These are phyloP conservation scores for Solenopsis invicta DNA, from an alignment of 1,140 invertebrate genomes.

Conservation along the genomic window DNA sequence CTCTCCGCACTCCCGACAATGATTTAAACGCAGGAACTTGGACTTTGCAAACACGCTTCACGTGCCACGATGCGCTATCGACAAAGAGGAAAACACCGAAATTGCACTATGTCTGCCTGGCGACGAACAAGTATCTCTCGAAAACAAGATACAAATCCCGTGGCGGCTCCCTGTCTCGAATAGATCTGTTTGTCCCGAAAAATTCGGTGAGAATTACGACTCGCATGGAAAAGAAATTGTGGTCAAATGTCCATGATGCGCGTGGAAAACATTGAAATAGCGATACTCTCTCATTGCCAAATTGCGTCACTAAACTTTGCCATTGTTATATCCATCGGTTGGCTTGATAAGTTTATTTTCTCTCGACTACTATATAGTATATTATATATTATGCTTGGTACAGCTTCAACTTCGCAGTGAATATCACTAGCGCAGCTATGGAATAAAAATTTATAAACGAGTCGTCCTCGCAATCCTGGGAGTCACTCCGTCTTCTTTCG, in stretches of 20 bases:
- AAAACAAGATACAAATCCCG: conserved; percentile 57
- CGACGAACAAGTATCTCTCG: conserved; percentile 11
- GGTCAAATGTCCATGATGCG: neutral
- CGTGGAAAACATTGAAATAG: neutral
- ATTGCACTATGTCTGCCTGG: neutral
- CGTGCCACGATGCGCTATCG: conserved; percentile 2
- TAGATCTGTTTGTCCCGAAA: conserved; percentile 54
- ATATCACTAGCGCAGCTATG: neutral
- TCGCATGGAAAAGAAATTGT: neutral
- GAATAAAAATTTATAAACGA: conserved; percentile 12
- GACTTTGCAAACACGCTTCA: conserved; percentile 14
- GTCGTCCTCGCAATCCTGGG: conserved; percentile 3
- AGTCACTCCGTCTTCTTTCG: neutral
- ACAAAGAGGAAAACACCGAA: neutral
- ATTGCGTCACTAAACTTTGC: conserved; percentile 16
- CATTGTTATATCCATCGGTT: neutral
- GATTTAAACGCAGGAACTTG: neutral
- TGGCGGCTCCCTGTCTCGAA: conserved; percentile 5
- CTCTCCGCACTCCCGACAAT: conserved; percentile 6
- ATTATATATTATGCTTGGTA: neutral
- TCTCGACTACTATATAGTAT: neutral
- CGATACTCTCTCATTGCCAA: neutral
- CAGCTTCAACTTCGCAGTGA: neutral
- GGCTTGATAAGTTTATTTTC: neutral
- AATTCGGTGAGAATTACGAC: conserved; percentile 50